Conservation (phyloP, 2,888 invertebrate species). For the Sinopyrophorus schimmeli region DNA sequence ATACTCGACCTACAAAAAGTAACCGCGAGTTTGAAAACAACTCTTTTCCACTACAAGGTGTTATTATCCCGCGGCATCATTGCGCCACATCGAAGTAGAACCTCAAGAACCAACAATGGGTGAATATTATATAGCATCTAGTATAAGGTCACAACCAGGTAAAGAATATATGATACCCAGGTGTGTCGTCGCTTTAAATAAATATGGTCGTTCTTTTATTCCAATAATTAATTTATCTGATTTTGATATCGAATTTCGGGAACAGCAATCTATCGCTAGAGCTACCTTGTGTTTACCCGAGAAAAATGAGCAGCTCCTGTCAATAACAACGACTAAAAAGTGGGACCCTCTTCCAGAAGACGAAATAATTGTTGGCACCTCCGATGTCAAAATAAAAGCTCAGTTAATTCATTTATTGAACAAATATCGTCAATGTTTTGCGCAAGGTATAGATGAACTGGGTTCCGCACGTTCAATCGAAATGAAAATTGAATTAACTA, state of each 20-base stretch:
- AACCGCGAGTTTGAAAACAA: too few species aligned
- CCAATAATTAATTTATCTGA: not conserved
- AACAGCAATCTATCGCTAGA: not conserved
- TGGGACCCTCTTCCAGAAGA: not conserved
- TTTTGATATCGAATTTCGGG: not conserved
- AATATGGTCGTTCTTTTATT: not conserved
- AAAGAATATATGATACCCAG: not conserved
- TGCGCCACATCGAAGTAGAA: not conserved
- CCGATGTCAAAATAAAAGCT: not conserved
- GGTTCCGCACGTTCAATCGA: not conserved
- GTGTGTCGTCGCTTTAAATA: not conserved
- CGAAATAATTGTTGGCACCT: not conserved
- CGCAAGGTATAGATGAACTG: not conserved
- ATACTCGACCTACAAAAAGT: too few species aligned
- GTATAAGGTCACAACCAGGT: not conserved
- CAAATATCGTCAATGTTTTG: conserved; percentile 7
- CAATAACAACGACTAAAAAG: not conserved
- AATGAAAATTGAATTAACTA: conserved; percentile 8
- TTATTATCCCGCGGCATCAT: too few species aligned
- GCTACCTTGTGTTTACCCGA: not conserved
- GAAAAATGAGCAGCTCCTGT: not conserved
- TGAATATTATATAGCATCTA: not conserved
- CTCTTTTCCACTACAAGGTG: too few species aligned
- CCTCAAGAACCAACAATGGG: not conserved
- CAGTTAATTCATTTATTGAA: not conserved